Evolutionary conservation across 2,888 invertebrate genomes (phyloP).

Genomic region (Cosmia pyralina): DNA sequence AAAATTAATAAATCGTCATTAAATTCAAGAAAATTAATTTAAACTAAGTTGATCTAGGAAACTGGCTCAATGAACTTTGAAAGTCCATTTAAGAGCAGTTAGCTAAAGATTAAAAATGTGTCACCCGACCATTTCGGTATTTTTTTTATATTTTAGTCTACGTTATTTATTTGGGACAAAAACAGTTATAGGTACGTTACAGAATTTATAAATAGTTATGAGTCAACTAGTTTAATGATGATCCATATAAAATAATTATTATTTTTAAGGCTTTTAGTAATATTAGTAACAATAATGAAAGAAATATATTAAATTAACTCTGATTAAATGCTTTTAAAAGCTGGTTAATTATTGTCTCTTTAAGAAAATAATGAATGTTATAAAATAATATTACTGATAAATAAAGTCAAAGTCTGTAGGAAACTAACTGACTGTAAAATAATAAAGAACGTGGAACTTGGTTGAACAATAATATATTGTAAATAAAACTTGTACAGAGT

Average conservation of each 20-base stretch:
- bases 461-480: too few relatives aligned
- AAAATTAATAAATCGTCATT: slow-evolving; percentile 50
- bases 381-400: too few relatives aligned
- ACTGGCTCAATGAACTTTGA: slow-evolving; percentile 62
- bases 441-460: too few relatives aligned
- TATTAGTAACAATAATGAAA: too few relatives aligned
- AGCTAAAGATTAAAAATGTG: slow-evolving; percentile 24
- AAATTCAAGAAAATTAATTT: slow-evolving; percentile 51
- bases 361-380: background rate
- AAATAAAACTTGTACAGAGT: too few relatives aligned
- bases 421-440: too few relatives aligned
- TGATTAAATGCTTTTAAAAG: background rate
- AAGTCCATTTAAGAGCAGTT: slow-evolving; percentile 59
- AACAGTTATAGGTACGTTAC: too few relatives aligned
- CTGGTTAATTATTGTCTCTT: background rate
- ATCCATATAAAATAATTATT: slow-evolving; percentile 9
- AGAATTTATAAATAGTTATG: background rate
- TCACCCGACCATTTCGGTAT: background rate
- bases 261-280: background rate
- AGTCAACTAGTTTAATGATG: background rate
- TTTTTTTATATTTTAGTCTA: too few relatives aligned
- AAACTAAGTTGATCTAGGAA: slow-evolving; percentile 56
- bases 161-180: too few relatives aligned
- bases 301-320: too few relatives aligned
- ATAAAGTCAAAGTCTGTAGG: too few relatives aligned